Evolutionary conservation across 2,888 invertebrate genomes (phyloP).

Genomic region (Hoplodrina ambigua): DNA sequence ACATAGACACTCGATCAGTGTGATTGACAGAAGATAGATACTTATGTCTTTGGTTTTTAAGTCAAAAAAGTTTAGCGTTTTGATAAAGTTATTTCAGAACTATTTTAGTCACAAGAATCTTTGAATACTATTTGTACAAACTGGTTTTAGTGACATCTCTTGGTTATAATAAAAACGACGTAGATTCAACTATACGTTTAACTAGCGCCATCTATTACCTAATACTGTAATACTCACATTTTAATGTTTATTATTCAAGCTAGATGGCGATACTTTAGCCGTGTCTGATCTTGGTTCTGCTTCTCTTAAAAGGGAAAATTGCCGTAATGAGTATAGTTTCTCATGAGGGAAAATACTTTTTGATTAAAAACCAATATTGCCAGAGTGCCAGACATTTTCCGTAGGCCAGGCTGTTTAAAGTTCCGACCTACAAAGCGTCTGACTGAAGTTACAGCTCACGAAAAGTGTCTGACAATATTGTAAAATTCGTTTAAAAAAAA

Average conservation of each 20-base stretch:
- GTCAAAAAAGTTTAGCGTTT: background rate
- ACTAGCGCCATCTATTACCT: slow-evolving; percentile 23
- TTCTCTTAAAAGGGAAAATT: background rate
- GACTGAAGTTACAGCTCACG: no score
- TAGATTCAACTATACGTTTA: no score
- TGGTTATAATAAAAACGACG: background rate
- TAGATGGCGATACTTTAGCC: slow-evolving; percentile 21
- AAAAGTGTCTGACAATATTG: no score
- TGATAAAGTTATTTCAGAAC: background rate
- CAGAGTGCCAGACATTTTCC: no score
- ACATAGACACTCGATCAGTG: background rate
- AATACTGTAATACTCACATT: background rate
- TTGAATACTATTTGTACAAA: background rate
- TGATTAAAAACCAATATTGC: no score
- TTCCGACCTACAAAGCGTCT: no score
- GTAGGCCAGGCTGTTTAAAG: no score
- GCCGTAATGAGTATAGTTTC: background rate
- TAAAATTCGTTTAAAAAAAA: no score
- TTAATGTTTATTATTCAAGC: background rate
- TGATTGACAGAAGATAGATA: slow-evolving; percentile 2
- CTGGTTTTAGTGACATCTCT: slow-evolving; percentile 25
- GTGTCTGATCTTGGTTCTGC: background rate
- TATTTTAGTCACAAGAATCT: background rate
- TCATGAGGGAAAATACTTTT: slow-evolving; percentile 6
- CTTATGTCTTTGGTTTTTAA: slow-evolving; percentile 28